Base-by-base conservation (phyloP, 1,140 invertebrate genomes). In the Drosophila gunungcola region DNA sequence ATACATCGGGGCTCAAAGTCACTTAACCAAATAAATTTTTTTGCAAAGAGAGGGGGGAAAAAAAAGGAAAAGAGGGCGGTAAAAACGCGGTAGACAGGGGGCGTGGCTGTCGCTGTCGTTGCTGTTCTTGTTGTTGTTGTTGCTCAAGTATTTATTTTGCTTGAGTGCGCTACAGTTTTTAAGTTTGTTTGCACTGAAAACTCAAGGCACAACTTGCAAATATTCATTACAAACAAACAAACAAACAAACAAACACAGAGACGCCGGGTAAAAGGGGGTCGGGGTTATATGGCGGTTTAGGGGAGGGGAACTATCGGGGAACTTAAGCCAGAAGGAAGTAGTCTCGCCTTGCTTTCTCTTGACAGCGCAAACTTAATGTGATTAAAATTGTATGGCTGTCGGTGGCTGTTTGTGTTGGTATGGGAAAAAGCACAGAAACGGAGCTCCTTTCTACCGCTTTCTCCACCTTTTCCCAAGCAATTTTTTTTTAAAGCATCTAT, bases 21-120 rank as follows among this genome's bases (percentile, higher is more conserved):
- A 86, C 83, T 86, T 86, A 88, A 88, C 83, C 83, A 86, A 86
- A 86, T 86, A 86, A 77, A 88, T 83, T 88, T 81, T 81, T 81
- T 81, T 64, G 53, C 45, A 72, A 69, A 72, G 53, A 68, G 10
- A 43, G 4, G 3, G 4, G 21, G 46, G 25, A 55, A 51, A 63
- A 21, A 29, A 7, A 45, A 42, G 42, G 25, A 7, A 51, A 29
- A 29, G 45, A 12, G 43, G 46, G 27, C 27, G 42, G 45, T 38
- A 12, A 5, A 11, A 10, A 29, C 29, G 13, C 13, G 29, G 16
- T 27, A 38, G 64, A 48, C 46, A 29, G 46, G 46, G 25, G 64
- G 64, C 64, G 64, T 63, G 64, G 58, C 64, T 36, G 42, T 4
- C 56, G 29, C 16, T n/a, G n/a, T 34, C 48, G 1, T n/a, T 51